Base-by-base conservation (phyloP, 2,797 vertebrate genomes). In the Lerista edwardsae region DNA sequence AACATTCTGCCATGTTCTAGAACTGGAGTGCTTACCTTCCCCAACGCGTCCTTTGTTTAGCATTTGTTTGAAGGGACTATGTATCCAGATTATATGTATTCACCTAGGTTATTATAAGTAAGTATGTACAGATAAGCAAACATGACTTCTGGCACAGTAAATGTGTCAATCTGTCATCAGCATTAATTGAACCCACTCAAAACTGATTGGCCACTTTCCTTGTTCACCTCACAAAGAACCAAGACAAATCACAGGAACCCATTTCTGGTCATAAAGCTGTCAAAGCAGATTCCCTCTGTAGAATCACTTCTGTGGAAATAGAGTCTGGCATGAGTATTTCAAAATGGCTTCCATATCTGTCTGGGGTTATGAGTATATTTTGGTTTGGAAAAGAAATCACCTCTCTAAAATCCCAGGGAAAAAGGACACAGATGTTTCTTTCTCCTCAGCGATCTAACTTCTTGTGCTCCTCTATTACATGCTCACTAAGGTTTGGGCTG, bases 361-460 rank as follows among this genome's bases (percentile, higher is more conserved):
- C 15, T 15, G n/a, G 15, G 57, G 1, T 87, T 4, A 1, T 75
- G 7, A 79, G 21, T 62, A 2, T n/a, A n/a, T 47, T 82, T 1
- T 9, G 15, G 68, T 84, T 68, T 84, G 17, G 79, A 11, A 23
- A 72, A 6, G 29, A 11, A 6, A 80, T 68, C 78, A 86, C 36
- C 51, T 65, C 36, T 41, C 75, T 74, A 59, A 75, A 73, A 34
- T 76, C 34, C 85, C 84, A 76, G 71, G 55, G 77, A 86, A 87
- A 59, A 88, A 4, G 27, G 84, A n/a, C 14, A 47, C 21, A 77
- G 68, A 57, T 83, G 21, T 68, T 91, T 8, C 82, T 39, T 90
- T 88, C 55, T 75, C 57, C 72, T 62, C 41, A 64, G n/a, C 87
- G 83, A 84, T 39, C 74, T 86, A 34, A 29, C 39, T 87, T 23